Percentiles rank a stretch among this genome's conserved stretches.
Evolutionary conservation across 1,140 invertebrate species (phyloP).

Genomic region (Platyscapa corneri): DNA sequence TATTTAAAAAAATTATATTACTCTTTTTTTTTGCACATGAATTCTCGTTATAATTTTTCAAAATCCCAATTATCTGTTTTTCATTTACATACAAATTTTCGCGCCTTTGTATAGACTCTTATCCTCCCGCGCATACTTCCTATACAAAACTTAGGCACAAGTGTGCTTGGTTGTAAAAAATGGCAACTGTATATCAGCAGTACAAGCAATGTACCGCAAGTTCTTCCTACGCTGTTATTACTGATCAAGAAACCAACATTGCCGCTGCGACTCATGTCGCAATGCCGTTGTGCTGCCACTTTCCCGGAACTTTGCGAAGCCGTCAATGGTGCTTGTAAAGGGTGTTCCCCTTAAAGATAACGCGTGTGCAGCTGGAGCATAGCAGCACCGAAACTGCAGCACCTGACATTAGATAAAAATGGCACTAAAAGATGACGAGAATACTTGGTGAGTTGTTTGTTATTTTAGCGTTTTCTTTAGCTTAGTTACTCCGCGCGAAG

Average conservation of each 20-base stretch:
- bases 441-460: constrained; percentile 76
- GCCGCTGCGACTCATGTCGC: not conserved
- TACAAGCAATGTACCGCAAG: constrained; percentile 52
- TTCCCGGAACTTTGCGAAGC: not conserved
- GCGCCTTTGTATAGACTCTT: not conserved
- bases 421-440: constrained; percentile 77
- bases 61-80: too few species aligned
- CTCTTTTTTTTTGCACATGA: too few species aligned
- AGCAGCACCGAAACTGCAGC: constrained; percentile 2
- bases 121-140: not conserved
- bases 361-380: not conserved
- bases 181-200: constrained; percentile 59
- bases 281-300: not conserved
- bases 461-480: not conserved
- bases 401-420: constrained; percentile 65
- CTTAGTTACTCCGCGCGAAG: not conserved
- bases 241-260: not conserved
- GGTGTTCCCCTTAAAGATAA: not conserved
- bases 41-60: too few species aligned
- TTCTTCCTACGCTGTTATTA: too few species aligned
- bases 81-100: not conserved
- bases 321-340: constrained; percentile 2
- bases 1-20: too few species aligned
- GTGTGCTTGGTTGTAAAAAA: constrained; percentile 50
- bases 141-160: not conserved